phyloP scores from a whole-genome alignment of 2,888 invertebrate species.

The Dynastes hyllus region DNA sequence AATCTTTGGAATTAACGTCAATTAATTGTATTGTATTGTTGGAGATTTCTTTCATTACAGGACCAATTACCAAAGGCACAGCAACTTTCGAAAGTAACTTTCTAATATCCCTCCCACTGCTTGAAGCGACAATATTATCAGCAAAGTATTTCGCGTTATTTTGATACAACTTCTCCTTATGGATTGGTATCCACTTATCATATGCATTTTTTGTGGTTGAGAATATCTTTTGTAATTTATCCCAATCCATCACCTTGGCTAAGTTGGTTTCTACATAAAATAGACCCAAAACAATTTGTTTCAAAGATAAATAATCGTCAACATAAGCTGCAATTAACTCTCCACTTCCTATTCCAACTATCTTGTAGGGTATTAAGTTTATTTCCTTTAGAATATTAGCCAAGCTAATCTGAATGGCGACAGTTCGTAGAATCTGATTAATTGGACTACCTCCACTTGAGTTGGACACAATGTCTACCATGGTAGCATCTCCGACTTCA shows the following conservation, averaged over 20 bases:
- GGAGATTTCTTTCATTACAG: not conserved
- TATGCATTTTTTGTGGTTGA: not conserved
- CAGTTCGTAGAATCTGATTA: not conserved
- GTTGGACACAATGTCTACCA: conserved; percentile 36
- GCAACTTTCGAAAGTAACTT: not conserved
- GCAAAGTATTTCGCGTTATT: not conserved
- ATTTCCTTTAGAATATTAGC: conserved; percentile 71
- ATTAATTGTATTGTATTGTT: not conserved
- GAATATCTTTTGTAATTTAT: not conserved
- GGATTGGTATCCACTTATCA: not conserved
- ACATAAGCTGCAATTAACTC: too few relatives aligned
- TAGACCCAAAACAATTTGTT: conserved; percentile 74
- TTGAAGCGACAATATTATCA: too few relatives aligned
- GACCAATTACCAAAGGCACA: not conserved
- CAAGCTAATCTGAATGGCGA: conserved; percentile 72
- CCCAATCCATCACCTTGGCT: not conserved
- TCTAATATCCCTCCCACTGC: not conserved
- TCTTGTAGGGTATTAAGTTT: conserved; percentile 67
- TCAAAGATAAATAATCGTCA: conserved; percentile 55
- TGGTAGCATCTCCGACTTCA: conserved; percentile 32
- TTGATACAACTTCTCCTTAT: not conserved
- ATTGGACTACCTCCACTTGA: conserved; percentile 3
- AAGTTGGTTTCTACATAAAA: conserved; percentile 69
- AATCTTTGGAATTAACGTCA: conserved; percentile 8
- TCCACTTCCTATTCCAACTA: conserved; percentile 83